Conservation (phyloP, 2,888 invertebrate genomes). For the Epistrophe grossulariae region DNA sequence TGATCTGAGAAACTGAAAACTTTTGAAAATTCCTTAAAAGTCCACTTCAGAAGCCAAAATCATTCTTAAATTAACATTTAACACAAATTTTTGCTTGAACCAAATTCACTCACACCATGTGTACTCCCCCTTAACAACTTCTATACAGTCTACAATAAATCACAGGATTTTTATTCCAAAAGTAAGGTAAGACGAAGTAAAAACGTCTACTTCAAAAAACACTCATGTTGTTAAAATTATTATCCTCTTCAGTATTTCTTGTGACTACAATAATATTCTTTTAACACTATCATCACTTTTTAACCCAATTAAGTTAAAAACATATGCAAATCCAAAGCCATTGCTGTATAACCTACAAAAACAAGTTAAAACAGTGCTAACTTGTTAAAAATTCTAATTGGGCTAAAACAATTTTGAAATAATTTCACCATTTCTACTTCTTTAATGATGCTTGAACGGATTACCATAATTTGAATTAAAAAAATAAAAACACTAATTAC, state of each 20-base stretch:
- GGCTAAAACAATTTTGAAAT: constrained; percentile 45
- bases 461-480: constrained; percentile 50
- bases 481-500: constrained; percentile 65
- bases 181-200: too few relatives aligned
- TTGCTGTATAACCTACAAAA: background rate
- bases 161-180: too few relatives aligned
- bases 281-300: background rate
- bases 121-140: too few relatives aligned
- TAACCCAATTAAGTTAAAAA: background rate
- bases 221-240: too few relatives aligned
- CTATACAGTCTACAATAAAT: too few relatives aligned
- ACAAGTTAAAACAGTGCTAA: constrained; percentile 18
- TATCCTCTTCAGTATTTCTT: background rate
- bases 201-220: too few relatives aligned
- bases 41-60: too few relatives aligned
- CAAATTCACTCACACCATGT: too few relatives aligned
- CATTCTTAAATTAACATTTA: too few relatives aligned
- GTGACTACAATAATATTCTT: background rate
- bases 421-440: constrained; percentile 45
- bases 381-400: constrained; percentile 43
- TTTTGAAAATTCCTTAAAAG: too few relatives aligned
- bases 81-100: too few relatives aligned
- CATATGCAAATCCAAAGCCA: background rate
- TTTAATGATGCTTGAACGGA: constrained; percentile 56
- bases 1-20: too few relatives aligned